Evolutionary conservation across 2,797 vertebrate genomes (phyloP), one percentile per base, ranked within the genome.

Genomic region (Coendou prehensilis): DNA sequence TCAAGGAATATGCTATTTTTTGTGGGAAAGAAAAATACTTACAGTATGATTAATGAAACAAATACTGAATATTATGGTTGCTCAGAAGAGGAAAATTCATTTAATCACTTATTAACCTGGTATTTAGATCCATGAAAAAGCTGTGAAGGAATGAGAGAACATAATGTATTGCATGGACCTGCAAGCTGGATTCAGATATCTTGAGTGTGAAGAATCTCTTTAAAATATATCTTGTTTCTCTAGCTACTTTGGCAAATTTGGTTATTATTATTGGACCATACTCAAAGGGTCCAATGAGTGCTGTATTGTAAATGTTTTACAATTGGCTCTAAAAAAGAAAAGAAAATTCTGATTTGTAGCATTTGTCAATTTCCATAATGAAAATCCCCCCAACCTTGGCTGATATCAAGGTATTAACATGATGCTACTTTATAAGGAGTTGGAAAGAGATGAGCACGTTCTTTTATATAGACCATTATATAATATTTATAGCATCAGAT

Each of bases 91-190:
- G 73, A 73, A 75, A 30, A 61, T 26, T 67, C 33, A 76, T 26
- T 54, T 59, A 67, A 59, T 64, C n/a, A 93, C 59, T 67, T n/a
- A n/a, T 59, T 90, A 75, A 57, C 33, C 33, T n/a, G 45, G 17
- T 87, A 69, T 67, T 81, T 75, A 87, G 75, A 79, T 59, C 41
- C 75, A 67, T 22, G 56, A 52, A 76, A 96, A 81, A 64, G 75
- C 45, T 22, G 10, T 37, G 52, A 56, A 90, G 45, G 57, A 82
- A 76, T 45, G 57, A 91, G n/a, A 61, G 28, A 54, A 45, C 15
- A 45, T 6, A 5, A n/a, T 52, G 14, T 54, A 23, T 18, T 80
- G 33, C 76, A 18, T 26, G 50, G 41, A 87, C 64, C 2, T 87
- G 37, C 20, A 81, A 90, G 41, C n/a, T 69, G 59, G 20, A 57